phyloP scores from a whole-genome alignment of 1,140 invertebrate genomes.

The Halyomorpha halys region DNA sequence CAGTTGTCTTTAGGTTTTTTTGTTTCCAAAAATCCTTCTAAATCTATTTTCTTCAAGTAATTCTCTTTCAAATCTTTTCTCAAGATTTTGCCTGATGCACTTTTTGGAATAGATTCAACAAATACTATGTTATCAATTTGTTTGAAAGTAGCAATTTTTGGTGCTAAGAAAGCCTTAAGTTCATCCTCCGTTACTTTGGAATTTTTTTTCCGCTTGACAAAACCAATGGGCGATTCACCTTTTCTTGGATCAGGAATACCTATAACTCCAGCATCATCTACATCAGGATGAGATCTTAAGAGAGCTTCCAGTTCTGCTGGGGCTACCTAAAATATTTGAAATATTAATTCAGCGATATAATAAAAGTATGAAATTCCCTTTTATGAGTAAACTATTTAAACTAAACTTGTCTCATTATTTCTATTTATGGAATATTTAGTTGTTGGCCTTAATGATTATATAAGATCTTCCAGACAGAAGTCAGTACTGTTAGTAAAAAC shows the following conservation, averaged over 20 bases:
- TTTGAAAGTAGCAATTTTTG: slow-evolving; percentile 55
- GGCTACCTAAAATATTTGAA: slow-evolving; percentile 40
- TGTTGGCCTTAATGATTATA: too few relatives aligned
- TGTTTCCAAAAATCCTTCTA: background rate
- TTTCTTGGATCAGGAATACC: slow-evolving; percentile 59
- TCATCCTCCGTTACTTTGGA: slow-evolving; percentile 33
- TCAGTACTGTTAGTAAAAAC: too few relatives aligned
- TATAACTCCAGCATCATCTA: slow-evolving; percentile 60
- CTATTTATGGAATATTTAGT: too few relatives aligned
- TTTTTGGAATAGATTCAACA: slow-evolving; percentile 59
- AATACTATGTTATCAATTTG: slow-evolving; percentile 56
- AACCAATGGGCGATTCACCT: slow-evolving; percentile 54
- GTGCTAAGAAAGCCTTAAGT: slow-evolving; percentile 24
- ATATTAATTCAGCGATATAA: too few relatives aligned
- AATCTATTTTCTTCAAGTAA: background rate
- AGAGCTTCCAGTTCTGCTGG: slow-evolving; percentile 61
- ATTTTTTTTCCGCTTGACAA: slow-evolving; percentile 45
- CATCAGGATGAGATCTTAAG: slow-evolving; percentile 48
- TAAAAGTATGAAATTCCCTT: too few relatives aligned
- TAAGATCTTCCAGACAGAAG: too few relatives aligned
- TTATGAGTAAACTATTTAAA: too few relatives aligned
- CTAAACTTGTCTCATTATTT: too few relatives aligned
- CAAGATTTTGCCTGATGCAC: slow-evolving; percentile 61
- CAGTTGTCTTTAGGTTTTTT: background rate
- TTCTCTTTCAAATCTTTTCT: slow-evolving; percentile 43